Evolutionary conservation across 2,113 vertebrate genomes (phyloP), one percentile per base, ranked within the genome.

Genomic region (Siniperca knerii): DNA sequence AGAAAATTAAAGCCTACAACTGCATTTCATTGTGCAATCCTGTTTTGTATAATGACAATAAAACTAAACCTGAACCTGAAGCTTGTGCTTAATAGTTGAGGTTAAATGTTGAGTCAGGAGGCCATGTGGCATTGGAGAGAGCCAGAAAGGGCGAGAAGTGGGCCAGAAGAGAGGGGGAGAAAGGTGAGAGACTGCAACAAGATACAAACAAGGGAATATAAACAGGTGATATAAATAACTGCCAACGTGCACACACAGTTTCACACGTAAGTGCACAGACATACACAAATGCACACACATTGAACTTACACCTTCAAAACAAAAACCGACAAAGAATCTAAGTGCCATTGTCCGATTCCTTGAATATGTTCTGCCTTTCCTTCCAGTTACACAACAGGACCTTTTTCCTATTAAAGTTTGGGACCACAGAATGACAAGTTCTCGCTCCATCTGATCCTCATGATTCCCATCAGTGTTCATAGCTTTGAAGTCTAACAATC

Each of bases 211-310:
- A 79, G 79, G 70, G 85, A 84, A 85, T 82, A 90, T 85, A 94
- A 94, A 93, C 87, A 90, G 77, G 79, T 82, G 89, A 79, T 94
- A 92, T 86, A 95, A 94, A 94, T 94, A 94, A 87, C 92, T 54
- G 48, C 58, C 44, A 75, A 75, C 81, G 60, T 21, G 64, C 81
- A 81, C 86, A 75, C 16, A 0, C 52, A 68, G 77, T 71, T 65
- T 74, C 62, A 74, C 77, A 67, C 50, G 40, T 15, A 15, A 60
- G 66, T 55, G 64, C 76, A 79, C 37, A 2, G 7, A 61, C 77
- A 1, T 58, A 73, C 83, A 82, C 81, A 87, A 60, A 48, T 29
- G 16, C 52, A 37, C n/a, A 72, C 55, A 60, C 23, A n/a, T 5
- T 84, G 76, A 79, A 76, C 66, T 57, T 82, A 25, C 79, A 82